Conservation (phyloP, 2,797 vertebrate species). For the Ctenosaura bakeri region DNA sequence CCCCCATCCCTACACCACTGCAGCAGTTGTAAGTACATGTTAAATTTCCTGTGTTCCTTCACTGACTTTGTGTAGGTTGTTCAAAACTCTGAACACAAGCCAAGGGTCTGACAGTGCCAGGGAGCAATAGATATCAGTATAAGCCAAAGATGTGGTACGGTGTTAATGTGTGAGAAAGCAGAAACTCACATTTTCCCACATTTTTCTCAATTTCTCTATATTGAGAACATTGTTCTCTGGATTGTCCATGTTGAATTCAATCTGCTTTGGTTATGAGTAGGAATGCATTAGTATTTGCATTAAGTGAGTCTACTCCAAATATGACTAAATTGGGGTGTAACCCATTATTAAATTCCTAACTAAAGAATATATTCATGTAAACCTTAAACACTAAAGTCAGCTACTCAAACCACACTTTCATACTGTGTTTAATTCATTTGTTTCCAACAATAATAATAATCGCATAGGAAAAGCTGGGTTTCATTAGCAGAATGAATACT, state of each 20-base stretch:
- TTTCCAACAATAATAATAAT: background rate
- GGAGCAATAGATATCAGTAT: background rate
- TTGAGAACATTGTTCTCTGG: background rate
- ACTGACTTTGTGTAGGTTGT: background rate
- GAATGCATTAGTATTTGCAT: background rate
- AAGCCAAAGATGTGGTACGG: background rate
- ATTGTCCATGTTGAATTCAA: background rate
- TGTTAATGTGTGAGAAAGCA: background rate
- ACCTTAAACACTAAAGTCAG: conserved; percentile 10
- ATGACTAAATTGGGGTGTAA: conserved; percentile 18
- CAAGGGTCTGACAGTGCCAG: background rate
- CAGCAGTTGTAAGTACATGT: background rate
- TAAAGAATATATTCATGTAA: conserved; percentile 38
- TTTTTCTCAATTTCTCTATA: background rate
- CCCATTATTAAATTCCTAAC: conserved; percentile 25
- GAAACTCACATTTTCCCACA: background rate
- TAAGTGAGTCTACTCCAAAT: background rate
- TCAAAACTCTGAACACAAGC: background rate
- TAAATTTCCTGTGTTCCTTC: background rate
- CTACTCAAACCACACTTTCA: background rate
- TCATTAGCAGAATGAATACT: conserved; percentile 4
- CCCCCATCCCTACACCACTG: too few species aligned
- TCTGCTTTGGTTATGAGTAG: background rate
- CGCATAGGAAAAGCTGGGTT: background rate
- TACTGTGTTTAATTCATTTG: conserved; percentile 30